Base-by-base conservation (phyloP, 2,113 vertebrate species). In the Solea senegalensis region DNA sequence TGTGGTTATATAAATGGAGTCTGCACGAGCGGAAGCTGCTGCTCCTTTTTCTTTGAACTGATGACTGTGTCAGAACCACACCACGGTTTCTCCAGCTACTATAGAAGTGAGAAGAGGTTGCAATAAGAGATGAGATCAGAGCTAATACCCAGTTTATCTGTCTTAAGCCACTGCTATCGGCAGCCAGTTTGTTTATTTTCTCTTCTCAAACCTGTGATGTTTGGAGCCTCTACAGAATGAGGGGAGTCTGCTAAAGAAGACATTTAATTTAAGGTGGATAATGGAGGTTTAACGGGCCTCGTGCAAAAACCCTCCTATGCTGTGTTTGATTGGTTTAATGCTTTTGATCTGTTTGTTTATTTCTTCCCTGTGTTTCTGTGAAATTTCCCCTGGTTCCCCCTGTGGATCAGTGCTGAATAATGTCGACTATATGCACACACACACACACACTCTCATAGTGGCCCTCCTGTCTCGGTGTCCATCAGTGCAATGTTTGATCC, bases 301-400 rank as follows among this genome's bases (percentile, higher is more conserved):
- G 21, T 0, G 39, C 76, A 68, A 49, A 57, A 49, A 51, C 11
- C 0, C 60, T 67, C 72, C 69, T 69, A 65, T 49, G 69, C 65
- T 72, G 73, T 80, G 72, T 84, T 85, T 88, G 78, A 72, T 81
- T 58, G 82, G 70, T 87, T 89, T 86, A 86, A 86, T 80, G 72
- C 80, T 73, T 92, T 88, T 91, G 88, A 93, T 92, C 92, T 91
- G 88, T 92, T 92, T 92, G 89, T 92, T 92, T 92, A 87, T 92
- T 89, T 79, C 84, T 76, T 82, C 69, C 56, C 43, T 10, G 44
- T 73, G 74, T 77, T 72, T 79, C 72, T 61, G 53, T 76, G 78
- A 88, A 78, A 83, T 89, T 88, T 85, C 78, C 74, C 81, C 46
- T 34, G 74, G 57, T 77, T 85, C 34, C 82, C 87, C 91, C 90